Evolutionary conservation across 2,113 vertebrate species (phyloP).

Genomic region (Lipophrys pholis): DNA sequence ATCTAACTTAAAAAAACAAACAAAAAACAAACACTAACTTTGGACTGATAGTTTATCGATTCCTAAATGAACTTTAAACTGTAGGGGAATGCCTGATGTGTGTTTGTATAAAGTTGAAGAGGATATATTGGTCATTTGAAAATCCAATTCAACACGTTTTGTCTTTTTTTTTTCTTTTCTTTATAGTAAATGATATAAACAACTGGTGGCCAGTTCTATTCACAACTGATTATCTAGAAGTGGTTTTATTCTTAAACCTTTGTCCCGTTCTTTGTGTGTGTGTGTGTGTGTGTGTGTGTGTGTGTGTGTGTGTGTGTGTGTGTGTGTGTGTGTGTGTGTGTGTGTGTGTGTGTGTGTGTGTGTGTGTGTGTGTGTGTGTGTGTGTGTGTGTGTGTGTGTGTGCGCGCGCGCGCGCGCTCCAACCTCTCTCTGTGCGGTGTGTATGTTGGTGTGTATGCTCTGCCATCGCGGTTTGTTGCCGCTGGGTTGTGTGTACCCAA

Average conservation of each 20-base stretch:
- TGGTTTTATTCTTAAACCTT: neutral
- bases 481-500: constrained; percentile 72
- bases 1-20: constrained; percentile 2
- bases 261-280: neutral
- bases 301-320: constrained; percentile 12
- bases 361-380: constrained; percentile 16
- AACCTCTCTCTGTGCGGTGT: constrained; percentile 20
- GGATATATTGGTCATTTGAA: neutral
- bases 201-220: neutral
- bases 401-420: neutral
- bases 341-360: constrained; percentile 8
- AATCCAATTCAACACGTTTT: neutral
- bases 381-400: constrained; percentile 58
- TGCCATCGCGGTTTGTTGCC: constrained; percentile 69
- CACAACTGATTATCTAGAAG: neutral
- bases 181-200: neutral
- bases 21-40: constrained; percentile 14
- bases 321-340: constrained; percentile 30
- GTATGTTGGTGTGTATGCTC: constrained; percentile 64
- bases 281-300: constrained; percentile 8
- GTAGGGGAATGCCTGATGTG: constrained; percentile 12
- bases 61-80: constrained; percentile 39
- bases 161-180: neutral
- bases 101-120: constrained; percentile 5
- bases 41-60: constrained; percentile 50